Conservation (phyloP, 2,797 vertebrate genomes). For the Crotalus adamanteus region DNA sequence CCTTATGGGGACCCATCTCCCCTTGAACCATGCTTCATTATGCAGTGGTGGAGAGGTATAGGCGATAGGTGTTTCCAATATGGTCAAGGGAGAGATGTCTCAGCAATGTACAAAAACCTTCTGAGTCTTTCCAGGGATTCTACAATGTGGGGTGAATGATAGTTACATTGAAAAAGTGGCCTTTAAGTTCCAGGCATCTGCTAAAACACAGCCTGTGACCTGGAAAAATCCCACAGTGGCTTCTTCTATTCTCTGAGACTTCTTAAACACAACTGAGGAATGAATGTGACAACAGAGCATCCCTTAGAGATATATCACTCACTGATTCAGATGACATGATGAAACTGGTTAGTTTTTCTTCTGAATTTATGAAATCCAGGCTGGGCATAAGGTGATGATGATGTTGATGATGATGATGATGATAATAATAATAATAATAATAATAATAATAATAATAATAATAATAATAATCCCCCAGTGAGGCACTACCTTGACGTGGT, state of each 20-base stretch:
- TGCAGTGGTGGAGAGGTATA: neutral
- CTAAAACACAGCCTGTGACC: neutral
- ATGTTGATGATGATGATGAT: too few species aligned
- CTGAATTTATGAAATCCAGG: neutral
- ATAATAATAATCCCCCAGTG: too few species aligned
- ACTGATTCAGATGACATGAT: neutral
- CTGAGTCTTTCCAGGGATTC: neutral
- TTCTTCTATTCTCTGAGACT: neutral
- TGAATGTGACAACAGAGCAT: neutral
- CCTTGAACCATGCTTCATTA: neutral
- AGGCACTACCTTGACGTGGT: too few species aligned
- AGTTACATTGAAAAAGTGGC: neutral
- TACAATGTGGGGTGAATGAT: neutral
- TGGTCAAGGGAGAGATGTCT: neutral
- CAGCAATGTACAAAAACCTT: neutral
- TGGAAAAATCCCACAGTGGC: neutral
- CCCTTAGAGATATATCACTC: neutral
- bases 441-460: too few species aligned
- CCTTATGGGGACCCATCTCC: neutral
- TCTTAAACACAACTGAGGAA: neutral
- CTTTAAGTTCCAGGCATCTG: neutral
- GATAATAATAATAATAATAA: too few species aligned
- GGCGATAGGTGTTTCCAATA: neutral
- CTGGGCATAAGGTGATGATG: neutral
- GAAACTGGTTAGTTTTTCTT: neutral